phyloP scores from a whole-genome alignment of 1,140 invertebrate species.

The Aphelinus atriplicis region DNA sequence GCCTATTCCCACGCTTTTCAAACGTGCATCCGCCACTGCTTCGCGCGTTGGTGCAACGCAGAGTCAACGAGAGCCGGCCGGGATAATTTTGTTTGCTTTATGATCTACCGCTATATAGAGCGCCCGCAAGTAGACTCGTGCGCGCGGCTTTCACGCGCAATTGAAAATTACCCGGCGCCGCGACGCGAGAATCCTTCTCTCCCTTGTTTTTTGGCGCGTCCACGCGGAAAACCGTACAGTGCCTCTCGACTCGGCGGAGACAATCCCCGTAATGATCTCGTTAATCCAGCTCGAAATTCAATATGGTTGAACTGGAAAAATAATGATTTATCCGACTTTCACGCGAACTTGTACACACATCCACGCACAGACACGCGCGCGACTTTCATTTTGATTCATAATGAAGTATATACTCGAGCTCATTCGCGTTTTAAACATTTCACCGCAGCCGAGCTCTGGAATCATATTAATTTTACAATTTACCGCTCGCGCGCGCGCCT shows the following conservation, averaged over 20 bases:
- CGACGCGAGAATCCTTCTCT: no score
- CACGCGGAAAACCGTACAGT: no score
- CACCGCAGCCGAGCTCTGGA: no score
- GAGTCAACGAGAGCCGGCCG: constrained; percentile 1
- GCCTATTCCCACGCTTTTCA: not conserved
- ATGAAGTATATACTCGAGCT: not conserved
- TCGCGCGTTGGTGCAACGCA: no score
- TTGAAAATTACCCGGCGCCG: constrained; percentile 12
- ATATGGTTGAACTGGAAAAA: not conserved
- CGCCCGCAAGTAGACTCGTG: not conserved
- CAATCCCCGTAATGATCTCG: no score
- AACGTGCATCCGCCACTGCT: not conserved
- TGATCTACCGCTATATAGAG: constrained; percentile 7
- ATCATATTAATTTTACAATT: no score
- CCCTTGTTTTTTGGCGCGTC: no score
- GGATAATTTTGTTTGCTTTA: constrained; percentile 32
- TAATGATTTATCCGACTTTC: constrained; percentile 14
- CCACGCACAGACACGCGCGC: no score
- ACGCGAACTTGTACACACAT: constrained; percentile 17
- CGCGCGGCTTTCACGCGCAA: constrained; percentile 16
- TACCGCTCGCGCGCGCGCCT: no score
- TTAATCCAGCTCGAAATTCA: no score
- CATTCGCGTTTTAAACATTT: no score
- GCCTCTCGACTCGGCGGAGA: no score
- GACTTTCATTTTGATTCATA: constrained; percentile 28